A percentile compares a stretch with the other conserved stretches of the same genome.
Conservation (phyloP, 2,888 invertebrate species). For the Lysandra bellargus region DNA sequence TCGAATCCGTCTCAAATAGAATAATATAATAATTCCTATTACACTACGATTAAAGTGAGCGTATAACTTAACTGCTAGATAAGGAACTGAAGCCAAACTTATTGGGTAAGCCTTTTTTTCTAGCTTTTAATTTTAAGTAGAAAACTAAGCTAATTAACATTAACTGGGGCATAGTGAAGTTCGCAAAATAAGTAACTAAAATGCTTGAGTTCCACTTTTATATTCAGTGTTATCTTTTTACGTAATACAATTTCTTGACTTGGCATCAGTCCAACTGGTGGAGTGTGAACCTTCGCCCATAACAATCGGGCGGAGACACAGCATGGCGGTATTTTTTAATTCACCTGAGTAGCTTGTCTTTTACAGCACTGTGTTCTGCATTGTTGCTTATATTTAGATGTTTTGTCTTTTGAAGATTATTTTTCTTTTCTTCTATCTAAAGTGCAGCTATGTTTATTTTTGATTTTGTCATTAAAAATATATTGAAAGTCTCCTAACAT, state of each 20-base stretch:
- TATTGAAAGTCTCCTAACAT: background rate
- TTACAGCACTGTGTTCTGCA: background rate
- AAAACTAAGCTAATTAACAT: background rate
- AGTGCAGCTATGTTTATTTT: background rate
- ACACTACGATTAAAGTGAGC: slow-evolving; percentile 34
- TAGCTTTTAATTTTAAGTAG: background rate
- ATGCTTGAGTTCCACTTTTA: background rate
- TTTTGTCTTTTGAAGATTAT: background rate
- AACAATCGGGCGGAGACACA: slow-evolving; percentile 11
- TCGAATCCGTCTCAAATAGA: slow-evolving; percentile 57
- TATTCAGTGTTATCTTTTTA: slow-evolving; percentile 16
- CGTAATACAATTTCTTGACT: slow-evolving; percentile 28
- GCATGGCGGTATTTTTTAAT: slow-evolving; percentile 20
- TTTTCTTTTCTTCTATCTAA: background rate
- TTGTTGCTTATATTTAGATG: slow-evolving; percentile 11
- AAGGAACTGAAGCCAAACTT: slow-evolving; percentile 21
- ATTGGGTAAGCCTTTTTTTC: slow-evolving; percentile 23
- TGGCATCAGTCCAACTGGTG: slow-evolving; percentile 27
- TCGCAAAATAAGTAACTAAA: background rate
- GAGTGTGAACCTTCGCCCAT: slow-evolving; percentile 16
- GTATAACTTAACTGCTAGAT: slow-evolving; percentile 21
- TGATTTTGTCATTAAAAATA: background rate
- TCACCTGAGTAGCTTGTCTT: slow-evolving; percentile 28
- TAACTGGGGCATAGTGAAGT: background rate
- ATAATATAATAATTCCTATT: slow-evolving; percentile 45